These are phyloP conservation scores for Sinhomidia bicolor DNA, from an alignment of 2,888 invertebrate species.

Conservation along the genomic window DNA sequence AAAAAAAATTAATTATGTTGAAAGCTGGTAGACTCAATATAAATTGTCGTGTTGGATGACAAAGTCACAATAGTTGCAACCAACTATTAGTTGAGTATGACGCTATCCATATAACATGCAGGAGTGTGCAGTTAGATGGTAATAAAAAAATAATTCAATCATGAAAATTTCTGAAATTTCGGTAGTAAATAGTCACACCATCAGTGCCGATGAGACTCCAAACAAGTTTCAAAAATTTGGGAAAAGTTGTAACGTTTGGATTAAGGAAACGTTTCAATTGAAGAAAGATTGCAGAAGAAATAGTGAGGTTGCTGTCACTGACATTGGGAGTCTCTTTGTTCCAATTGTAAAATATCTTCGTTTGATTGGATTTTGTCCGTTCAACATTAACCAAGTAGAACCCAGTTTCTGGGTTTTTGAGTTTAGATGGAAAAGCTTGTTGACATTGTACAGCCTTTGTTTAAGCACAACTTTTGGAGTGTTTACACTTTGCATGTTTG, in stretches of 20 bases:
- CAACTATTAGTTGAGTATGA: too few species aligned
- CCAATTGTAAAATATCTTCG: conserved; percentile 47
- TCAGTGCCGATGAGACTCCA: too few species aligned
- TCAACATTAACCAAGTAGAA: background rate
- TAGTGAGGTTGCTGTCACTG: background rate
- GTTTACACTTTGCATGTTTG: background rate
- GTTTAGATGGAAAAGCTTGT: conserved; percentile 38
- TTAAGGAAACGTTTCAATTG: conserved; percentile 4
- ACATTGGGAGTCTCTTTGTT: conserved; percentile 32
- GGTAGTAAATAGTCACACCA: too few species aligned
- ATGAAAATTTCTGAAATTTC: too few species aligned
- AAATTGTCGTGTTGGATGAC: too few species aligned
- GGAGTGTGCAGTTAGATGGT: too few species aligned
- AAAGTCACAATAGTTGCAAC: too few species aligned
- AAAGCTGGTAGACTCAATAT: too few species aligned
- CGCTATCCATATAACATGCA: too few species aligned
- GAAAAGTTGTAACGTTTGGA: conserved; percentile 1
- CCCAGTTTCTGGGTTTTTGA: background rate
- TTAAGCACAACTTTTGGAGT: background rate
- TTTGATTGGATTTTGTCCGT: conserved; percentile 51
- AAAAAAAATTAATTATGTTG: too few species aligned
- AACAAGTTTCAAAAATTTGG: background rate
- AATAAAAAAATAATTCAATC: too few species aligned
- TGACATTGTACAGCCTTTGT: conserved; percentile 17
- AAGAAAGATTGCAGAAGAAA: background rate